A percentile compares a stretch with the other conserved stretches of the same genome.
phyloP scores from a whole-genome alignment of 2,113 vertebrate genomes.

The Mesitornis unicolor region DNA sequence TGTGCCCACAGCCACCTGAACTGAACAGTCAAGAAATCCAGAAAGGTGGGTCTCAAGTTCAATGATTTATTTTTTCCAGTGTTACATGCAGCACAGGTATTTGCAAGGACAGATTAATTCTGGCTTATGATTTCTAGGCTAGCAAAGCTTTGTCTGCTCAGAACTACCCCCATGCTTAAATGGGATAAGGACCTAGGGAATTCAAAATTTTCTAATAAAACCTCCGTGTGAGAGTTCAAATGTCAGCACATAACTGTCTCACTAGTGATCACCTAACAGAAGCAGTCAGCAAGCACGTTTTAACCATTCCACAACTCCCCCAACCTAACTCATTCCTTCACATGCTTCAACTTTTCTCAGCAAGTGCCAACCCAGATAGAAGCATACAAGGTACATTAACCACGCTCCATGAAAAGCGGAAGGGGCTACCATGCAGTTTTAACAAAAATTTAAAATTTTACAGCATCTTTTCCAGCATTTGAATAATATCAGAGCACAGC shows the following conservation, averaged over 20 bases:
- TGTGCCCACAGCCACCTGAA: background rate
- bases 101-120: background rate
- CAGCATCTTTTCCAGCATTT: background rate
- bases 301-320: background rate
- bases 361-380: background rate
- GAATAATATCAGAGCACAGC: background rate
- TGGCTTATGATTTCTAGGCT: background rate
- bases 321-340: background rate
- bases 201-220: background rate
- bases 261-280: background rate
- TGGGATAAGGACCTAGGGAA: background rate
- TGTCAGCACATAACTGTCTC: background rate
- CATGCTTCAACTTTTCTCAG: background rate
- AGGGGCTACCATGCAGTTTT: background rate
- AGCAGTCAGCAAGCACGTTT: background rate
- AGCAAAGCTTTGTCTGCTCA: background rate
- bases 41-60: background rate
- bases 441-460: background rate
- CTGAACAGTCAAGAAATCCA: background rate
- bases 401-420: background rate
- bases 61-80: background rate
- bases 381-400: background rate
- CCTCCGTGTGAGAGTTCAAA: background rate
- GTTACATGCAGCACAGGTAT: background rate
- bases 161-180: background rate